Conservation (phyloP, 2,888 invertebrate species). For the Lasioglossum leucozonium region DNA sequence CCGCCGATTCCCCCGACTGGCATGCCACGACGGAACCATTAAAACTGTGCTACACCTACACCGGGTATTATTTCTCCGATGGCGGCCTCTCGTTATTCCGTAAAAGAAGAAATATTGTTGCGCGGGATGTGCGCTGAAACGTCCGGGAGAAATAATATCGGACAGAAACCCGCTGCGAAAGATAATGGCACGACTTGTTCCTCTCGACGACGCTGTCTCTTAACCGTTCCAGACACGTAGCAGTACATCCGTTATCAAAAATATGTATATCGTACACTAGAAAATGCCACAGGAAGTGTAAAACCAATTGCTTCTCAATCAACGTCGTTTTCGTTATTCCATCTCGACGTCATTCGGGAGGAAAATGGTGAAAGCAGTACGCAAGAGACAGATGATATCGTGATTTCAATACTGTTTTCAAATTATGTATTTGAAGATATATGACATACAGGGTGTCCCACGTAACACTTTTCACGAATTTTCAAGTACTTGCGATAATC, state of each 20-base stretch:
- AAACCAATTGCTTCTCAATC: not conserved
- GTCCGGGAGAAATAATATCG: not conserved
- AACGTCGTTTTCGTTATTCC: not conserved
- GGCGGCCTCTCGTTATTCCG: not conserved
- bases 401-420: not conserved
- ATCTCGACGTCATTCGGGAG: not conserved
- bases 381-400: no score
- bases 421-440: no score
- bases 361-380: not conserved
- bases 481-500: no score
- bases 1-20: conserved; percentile 6
- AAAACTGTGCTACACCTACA: conserved; percentile 28
- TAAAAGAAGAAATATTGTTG: not conserved
- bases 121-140: conserved; percentile 2
- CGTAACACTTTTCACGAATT: no score
- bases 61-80: conserved; percentile 1
- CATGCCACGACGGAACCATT: conserved; percentile 38
- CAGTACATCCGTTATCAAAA: not conserved
- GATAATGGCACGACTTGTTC: not conserved
- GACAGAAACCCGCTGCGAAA: conserved; percentile 3
- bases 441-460: no score
- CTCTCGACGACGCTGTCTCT: not conserved
- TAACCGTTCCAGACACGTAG: not conserved
- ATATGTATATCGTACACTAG: not conserved
- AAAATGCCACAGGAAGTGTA: not conserved